Evolutionary conservation across 2,888 invertebrate genomes (phyloP).

Genomic region (Folsomia manolachei): DNA sequence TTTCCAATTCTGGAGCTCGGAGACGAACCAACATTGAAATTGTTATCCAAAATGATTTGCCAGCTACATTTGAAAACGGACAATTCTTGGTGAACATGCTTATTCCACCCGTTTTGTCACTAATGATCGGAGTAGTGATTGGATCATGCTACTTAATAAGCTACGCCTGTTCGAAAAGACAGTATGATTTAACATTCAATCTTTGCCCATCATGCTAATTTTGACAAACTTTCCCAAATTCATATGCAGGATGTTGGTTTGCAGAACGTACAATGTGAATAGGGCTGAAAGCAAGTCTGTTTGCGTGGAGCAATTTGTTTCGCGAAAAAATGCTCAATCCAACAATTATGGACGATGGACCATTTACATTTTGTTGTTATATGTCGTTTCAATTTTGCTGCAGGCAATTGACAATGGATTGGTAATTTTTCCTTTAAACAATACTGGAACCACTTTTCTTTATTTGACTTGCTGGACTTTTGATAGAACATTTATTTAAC

Average conservation of each 20-base stretch:
- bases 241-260: slow-evolving; percentile 4
- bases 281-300: background rate
- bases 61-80: background rate
- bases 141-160: background rate
- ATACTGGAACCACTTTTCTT: no score
- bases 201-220: background rate
- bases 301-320: slow-evolving; percentile 2
- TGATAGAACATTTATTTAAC: no score
- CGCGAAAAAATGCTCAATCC: background rate
- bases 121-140: background rate
- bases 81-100: background rate
- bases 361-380: background rate
- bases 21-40: background rate
- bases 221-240: background rate
- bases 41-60: background rate
- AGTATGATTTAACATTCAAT: background rate
- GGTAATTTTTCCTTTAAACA: no score
- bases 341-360: slow-evolving; percentile 13
- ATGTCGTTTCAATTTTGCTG: background rate
- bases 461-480: no score
- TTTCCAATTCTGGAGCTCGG: background rate
- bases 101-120: background rate
- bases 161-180: background rate
- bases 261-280: slow-evolving; percentile 3
- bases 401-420: slow-evolving; percentile 5